These are phyloP conservation scores for Metallyticus violacea DNA, from an alignment of 2,888 invertebrate genomes.

Conservation along the genomic window DNA sequence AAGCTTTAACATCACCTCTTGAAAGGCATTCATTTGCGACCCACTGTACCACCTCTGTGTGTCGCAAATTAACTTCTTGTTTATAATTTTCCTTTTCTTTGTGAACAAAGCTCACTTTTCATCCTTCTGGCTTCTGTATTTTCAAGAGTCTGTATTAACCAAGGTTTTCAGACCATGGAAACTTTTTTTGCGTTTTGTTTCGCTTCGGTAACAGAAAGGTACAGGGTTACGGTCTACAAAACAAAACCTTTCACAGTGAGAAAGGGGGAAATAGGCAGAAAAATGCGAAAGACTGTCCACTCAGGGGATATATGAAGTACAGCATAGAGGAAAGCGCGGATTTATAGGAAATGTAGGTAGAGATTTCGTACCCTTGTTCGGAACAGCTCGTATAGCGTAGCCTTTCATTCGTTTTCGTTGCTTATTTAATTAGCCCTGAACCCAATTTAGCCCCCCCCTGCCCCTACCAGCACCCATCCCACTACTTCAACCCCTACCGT, in stretches of 20 bases:
- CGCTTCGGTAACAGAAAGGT: not conserved
- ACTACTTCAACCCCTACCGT: not conserved
- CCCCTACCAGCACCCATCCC: not conserved
- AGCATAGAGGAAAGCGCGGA: not conserved
- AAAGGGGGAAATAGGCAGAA: not conserved
- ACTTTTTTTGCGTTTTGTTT: not conserved
- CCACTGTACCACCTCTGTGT: no score
- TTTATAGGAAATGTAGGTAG: not conserved
- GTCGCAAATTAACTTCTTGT: not conserved
- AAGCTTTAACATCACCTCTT: no score
- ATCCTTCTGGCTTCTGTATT: not conserved
- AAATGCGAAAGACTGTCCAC: not conserved
- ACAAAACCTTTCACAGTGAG: not conserved
- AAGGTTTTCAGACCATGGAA: not conserved
- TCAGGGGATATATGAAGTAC: not conserved
- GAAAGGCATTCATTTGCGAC: no score
- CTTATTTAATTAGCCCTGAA: conserved; percentile 17
- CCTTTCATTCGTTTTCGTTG: conserved; percentile 17
- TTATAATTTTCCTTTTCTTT: not conserved
- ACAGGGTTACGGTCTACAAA: not conserved
- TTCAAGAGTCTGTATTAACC: not conserved
- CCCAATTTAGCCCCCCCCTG: conserved; percentile 5
- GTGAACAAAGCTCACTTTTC: not conserved
- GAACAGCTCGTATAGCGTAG: not conserved
- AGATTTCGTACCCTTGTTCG: not conserved